Evolutionary conservation across 2,113 vertebrate species (phyloP), one percentile per base, ranked within the genome.

Genomic region (Serilophus lunatus): DNA sequence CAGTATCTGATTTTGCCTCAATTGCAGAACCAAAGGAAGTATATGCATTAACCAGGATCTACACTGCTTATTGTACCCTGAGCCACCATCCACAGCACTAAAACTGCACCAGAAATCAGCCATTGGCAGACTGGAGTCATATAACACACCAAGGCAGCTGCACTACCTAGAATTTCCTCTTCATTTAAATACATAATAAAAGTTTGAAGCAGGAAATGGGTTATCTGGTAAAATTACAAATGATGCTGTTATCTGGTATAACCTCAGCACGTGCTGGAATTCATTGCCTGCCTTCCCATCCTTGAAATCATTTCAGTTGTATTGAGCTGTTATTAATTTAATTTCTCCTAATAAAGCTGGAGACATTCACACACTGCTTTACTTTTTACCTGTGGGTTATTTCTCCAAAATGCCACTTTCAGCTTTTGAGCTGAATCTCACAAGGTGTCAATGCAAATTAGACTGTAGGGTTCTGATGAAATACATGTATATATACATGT

Each of bases 201-300:
- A 91, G 53, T 93, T 64, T 82, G 64, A 95, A 77, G 76, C 92
- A 94, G 93, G 94, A 95, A 96, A 90, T 2, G 22, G 36, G 51
- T 94, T 96, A 91, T 96, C 92, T 90, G 92, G 90, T 93, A 61
- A 92, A 92, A 44, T 91, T 90, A 93, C 68, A 94, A 50, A 70
- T 56, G 60, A n/a, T 56, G 75, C 44, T 81, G 22, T 90, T 95
- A 88, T 83, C 85, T 81, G 75, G 56, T 93, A 66, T 88, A 95
- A 90, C 79, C 68, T 86, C 85, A 94, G 61, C 2, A 1, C n/a
- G 31, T 23, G 16, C 70, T 91, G 72, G 75, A 95, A 80, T 80
- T 90, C 29, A 45, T 42, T 3, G 5, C 66, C 79, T 90, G 38
- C 66, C 63, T 91, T 89, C 50, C 59, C 47, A 35, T 77, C 54